These are phyloP conservation scores for Polypedilum vanderplanki DNA, from an alignment of 1,140 invertebrate species.

Conservation along the genomic window DNA sequence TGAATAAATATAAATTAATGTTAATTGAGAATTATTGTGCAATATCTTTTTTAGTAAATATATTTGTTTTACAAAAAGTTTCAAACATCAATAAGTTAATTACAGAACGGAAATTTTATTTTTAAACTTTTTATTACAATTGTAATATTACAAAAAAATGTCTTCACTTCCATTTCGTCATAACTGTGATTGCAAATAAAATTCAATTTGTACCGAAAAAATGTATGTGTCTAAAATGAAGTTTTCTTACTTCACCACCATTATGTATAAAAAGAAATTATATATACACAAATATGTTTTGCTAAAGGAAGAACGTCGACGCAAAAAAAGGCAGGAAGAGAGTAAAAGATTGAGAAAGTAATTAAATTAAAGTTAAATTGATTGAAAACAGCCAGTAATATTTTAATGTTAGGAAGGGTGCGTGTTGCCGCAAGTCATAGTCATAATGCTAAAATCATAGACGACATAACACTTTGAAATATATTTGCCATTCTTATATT, in stretches of 20 bases:
- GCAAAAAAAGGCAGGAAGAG: background rate
- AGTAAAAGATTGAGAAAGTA: background rate
- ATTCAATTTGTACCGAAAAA: background rate
- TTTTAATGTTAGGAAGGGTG: slow-evolving; percentile 23
- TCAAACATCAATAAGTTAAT: background rate
- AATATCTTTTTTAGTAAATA: background rate
- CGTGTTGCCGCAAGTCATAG: slow-evolving; percentile 5
- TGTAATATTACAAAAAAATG: background rate
- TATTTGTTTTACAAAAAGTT: too few species aligned
- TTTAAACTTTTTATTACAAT: too few species aligned
- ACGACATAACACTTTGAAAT: slow-evolving; percentile 32
- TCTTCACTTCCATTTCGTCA: background rate
- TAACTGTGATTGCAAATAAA: slow-evolving; percentile 8
- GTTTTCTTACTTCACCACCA: background rate
- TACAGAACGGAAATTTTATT: background rate
- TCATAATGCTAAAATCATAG: background rate
- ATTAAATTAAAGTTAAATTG: slow-evolving; percentile 28
- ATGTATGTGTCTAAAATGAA: background rate
- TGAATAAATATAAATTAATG: slow-evolving; percentile 26
- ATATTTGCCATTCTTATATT: too few species aligned
- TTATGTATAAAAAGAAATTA: background rate
- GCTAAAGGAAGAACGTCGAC: background rate
- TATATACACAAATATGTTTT: background rate
- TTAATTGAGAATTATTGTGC: slow-evolving; percentile 25
- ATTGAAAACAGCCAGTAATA: slow-evolving; percentile 27